A percentile compares a stretch with the other conserved stretches of the same genome.
Evolutionary conservation across 2,113 vertebrate species (phyloP).

Genomic region (Tetraodon nigroviridis): DNA sequence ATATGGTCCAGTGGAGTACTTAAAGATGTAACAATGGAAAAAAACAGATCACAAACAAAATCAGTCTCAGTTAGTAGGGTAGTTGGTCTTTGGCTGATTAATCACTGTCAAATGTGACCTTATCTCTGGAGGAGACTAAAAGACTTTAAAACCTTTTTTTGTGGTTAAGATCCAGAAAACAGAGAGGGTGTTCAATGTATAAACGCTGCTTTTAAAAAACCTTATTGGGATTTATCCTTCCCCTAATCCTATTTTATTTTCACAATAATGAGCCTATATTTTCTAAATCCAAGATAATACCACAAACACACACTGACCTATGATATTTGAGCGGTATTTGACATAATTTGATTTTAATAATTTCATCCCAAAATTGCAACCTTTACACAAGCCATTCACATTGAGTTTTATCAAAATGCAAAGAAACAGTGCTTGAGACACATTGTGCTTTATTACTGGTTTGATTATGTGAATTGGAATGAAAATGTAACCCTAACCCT

Average conservation of each 20-base stretch:
- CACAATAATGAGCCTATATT: background rate
- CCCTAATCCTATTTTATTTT: background rate
- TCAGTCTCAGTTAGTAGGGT: background rate
- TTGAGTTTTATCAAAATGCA: too few relatives aligned
- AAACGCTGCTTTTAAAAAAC: background rate
- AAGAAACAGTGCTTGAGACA: too few relatives aligned
- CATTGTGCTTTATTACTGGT: too few relatives aligned
- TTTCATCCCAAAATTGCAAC: background rate
- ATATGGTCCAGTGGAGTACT: constrained; percentile 2
- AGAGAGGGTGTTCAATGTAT: background rate
- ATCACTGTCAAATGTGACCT: constrained; percentile 21
- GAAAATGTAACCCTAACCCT: too few relatives aligned
- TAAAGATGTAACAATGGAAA: constrained; percentile 4
- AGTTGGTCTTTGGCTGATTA: constrained; percentile 1
- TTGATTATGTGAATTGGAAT: too few relatives aligned
- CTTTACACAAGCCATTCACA: background rate
- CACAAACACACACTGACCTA: constrained; percentile 15
- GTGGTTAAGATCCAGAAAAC: too few relatives aligned
- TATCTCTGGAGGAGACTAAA: background rate
- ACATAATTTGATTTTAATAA: constrained; percentile 10
- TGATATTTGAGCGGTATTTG: background rate
- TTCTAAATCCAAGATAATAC: background rate
- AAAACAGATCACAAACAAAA: background rate
- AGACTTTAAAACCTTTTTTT: background rate
- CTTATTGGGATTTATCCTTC: background rate